Evolutionary conservation across 2,888 invertebrate species (phyloP), one percentile per base, ranked within the genome.

Genomic region (Sphaeridia pumilis): DNA sequence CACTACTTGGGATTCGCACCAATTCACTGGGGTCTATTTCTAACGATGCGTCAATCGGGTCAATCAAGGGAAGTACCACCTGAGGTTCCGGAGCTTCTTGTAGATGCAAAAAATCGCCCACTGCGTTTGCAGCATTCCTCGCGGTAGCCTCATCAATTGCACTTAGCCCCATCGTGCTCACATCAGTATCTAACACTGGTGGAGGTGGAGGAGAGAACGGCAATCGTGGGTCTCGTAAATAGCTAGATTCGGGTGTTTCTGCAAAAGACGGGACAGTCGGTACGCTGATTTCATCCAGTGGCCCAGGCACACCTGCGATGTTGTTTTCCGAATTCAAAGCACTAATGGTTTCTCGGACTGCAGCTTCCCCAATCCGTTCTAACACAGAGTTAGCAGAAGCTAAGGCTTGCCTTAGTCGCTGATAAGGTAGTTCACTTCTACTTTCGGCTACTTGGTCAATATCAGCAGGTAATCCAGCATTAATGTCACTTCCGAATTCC

Each of bases 81-180:
- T n/a, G n/a, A n/a, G n/a, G n/a, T n/a, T n/a, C n/a, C n/a, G n/a
- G n/a, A n/a, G n/a, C n/a, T n/a, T n/a, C n/a, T n/a, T n/a, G n/a
- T n/a, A n/a, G n/a, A n/a, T n/a, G n/a, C n/a, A n/a, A n/a, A n/a
- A n/a, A n/a, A n/a, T n/a, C n/a, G n/a, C n/a, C n/a, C n/a, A 24
- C 44, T 14, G 44, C 25, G 25, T 24, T 44, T 24, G 36, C 35
- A 3, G 47, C 47, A 35, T 47, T 47, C 36, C 47, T 34, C 22
- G 47, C 47, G 2, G 47, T 47, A 21, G 47, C 47, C 20, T 47
- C 47, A 14, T 47, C 47, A 35, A 47, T 47, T 4, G 47, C 36
- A 7, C 47, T n/a, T 10, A 47, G 12, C 20, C 35, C n/a, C 38
- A 38, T 12, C 5, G 17, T 17, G 17, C 17, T 38, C 31, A 7